A percentile compares a stretch with the other conserved stretches of the same genome.
Evolutionary conservation across 2,797 vertebrate genomes (phyloP).

Genomic region (Xenops minutus): DNA sequence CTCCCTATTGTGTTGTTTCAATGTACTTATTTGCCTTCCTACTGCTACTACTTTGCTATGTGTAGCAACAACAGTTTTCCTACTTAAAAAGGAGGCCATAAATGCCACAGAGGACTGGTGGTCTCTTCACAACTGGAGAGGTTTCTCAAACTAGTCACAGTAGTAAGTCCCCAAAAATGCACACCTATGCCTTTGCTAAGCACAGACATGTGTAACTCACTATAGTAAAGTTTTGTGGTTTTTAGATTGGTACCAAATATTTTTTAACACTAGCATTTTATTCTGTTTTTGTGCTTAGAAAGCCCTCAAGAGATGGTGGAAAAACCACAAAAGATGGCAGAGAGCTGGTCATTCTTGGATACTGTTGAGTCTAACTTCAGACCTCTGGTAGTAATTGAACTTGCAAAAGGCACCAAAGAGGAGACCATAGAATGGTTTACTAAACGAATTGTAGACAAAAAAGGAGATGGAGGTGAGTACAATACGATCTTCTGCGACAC

Average conservation of each 20-base stretch:
- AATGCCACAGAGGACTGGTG: neutral
- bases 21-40: neutral
- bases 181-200: neutral
- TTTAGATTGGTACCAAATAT: neutral
- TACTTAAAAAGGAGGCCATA: neutral
- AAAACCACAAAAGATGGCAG: conserved; percentile 60
- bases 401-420: conserved; percentile 82
- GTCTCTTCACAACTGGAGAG: neutral
- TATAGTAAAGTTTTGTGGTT: neutral
- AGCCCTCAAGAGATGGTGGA: conserved; percentile 66
- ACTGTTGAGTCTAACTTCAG: conserved; percentile 74
- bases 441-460: conserved; percentile 82
- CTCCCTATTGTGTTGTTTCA: neutral
- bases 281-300: conserved; percentile 38
- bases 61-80: neutral
- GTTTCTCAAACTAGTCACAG: neutral
- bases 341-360: conserved; percentile 72
- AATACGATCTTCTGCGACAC: neutral
- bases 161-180: neutral
- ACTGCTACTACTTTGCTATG: neutral
- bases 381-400: conserved; percentile 89
- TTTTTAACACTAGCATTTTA: neutral
- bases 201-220: neutral
- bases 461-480: conserved; percentile 86
- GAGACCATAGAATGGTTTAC: conserved; percentile 89